Evolutionary conservation across 2,797 vertebrate species (phyloP).

Genomic region (Takifugu rubripes): DNA sequence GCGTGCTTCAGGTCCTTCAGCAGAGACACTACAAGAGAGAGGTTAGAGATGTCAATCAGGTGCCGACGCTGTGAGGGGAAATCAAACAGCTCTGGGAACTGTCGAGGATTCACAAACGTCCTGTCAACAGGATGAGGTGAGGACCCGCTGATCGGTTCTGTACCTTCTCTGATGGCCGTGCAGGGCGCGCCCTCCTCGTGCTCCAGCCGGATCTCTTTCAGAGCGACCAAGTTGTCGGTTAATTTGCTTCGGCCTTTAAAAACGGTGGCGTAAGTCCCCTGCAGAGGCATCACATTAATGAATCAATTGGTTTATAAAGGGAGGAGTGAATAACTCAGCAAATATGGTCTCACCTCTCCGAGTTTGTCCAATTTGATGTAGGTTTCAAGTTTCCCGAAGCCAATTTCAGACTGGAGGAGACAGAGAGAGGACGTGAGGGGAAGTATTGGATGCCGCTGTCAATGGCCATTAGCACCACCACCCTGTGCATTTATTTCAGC

Average conservation of each 20-base stretch:
- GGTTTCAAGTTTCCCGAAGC: conserved; percentile 82
- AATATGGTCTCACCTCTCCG: conserved; percentile 72
- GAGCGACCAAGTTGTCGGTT: conserved; percentile 79
- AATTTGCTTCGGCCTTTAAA: conserved; percentile 81
- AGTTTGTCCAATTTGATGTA: conserved; percentile 83
- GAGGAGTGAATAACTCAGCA: background rate
- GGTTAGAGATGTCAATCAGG: conserved; percentile 30
- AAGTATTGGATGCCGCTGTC: background rate
- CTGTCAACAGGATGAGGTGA: background rate
- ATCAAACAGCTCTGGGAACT: conserved; percentile 4
- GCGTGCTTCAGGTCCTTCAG: conserved; percentile 84
- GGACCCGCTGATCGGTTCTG: conserved; percentile 1
- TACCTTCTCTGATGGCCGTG: conserved; percentile 82
- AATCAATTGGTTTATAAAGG: background rate
- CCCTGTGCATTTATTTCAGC: conserved; percentile 10
- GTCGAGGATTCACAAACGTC: conserved; percentile 1
- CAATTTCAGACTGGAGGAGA: conserved; percentile 76
- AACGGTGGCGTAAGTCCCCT: conserved; percentile 82
- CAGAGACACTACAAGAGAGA: conserved; percentile 72
- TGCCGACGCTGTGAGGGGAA: background rate
- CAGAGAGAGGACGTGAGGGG: conserved; percentile 6
- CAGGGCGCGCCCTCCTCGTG: conserved; percentile 82
- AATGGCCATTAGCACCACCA: background rate
- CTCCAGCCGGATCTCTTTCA: conserved; percentile 81
- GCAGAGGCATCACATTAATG: conserved; percentile 8